phyloP scores from a whole-genome alignment of 1,140 invertebrate genomes.

The Augochlora pura region DNA sequence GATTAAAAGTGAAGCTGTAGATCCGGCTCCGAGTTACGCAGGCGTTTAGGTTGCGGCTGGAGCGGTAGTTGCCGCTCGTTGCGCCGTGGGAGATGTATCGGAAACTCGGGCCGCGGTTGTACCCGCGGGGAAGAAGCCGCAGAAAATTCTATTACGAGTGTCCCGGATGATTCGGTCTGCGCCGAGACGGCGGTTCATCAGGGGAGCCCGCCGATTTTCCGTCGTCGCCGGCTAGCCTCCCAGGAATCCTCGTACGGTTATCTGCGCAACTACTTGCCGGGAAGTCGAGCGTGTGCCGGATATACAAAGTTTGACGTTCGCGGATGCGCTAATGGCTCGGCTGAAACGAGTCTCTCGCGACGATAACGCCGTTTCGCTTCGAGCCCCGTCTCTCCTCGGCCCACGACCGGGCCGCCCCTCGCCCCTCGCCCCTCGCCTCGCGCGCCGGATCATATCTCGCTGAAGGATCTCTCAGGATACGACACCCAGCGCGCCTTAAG shows the following conservation, averaged over 20 bases:
- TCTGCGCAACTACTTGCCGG: conserved; percentile 25
- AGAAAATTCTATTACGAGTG: neutral
- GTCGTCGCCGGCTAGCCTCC: neutral
- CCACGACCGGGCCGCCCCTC: no score
- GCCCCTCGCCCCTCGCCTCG: conserved; percentile 26
- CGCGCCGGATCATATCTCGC: conserved; percentile 56
- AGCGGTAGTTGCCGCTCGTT: neutral
- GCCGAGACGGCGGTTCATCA: neutral
- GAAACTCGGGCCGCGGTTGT: neutral
- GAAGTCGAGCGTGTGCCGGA: conserved; percentile 44
- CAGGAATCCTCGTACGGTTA: conserved; percentile 10
- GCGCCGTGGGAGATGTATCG: neutral
- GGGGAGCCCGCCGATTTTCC: conserved; percentile 1
- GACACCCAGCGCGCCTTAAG: conserved; percentile 40
- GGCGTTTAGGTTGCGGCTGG: no score
- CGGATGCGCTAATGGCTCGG: conserved; percentile 59
- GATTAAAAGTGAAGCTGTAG: no score
- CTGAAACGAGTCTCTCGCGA: conserved; percentile 59
- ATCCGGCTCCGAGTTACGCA: no score
- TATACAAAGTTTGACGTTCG: conserved; percentile 64
- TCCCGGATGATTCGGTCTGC: neutral
- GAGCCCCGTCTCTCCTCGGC: neutral
- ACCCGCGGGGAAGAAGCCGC: neutral
- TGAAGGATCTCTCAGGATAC: conserved; percentile 57
- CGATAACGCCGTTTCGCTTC: conserved; percentile 54